These are phyloP conservation scores for Drosophila neonasuta DNA, from an alignment of 2,888 invertebrate genomes.

Conservation along the genomic window DNA sequence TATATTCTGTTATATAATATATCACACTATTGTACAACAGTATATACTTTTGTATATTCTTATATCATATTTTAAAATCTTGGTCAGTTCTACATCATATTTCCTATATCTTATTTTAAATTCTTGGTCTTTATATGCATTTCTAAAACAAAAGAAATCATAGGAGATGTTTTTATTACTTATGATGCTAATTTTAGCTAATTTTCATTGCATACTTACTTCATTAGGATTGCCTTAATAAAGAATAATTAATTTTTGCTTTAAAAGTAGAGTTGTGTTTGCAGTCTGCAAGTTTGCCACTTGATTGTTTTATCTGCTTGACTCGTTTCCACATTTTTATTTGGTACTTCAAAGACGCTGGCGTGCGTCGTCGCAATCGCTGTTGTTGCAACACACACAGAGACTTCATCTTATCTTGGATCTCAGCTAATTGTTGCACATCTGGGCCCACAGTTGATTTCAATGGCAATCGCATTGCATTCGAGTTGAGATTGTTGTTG, in stretches of 20 bases:
- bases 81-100: no score
- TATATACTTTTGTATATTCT: no score
- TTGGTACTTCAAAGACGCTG: not conserved
- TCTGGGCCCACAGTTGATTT: not conserved
- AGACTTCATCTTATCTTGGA: slow-evolving; percentile 36
- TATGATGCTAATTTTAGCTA: not conserved
- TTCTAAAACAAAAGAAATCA: no score
- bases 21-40: no score
- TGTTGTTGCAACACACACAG: not conserved
- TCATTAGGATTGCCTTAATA: no score
- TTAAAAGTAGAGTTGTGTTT: no score
- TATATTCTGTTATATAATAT: no score
- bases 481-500: not conserved
- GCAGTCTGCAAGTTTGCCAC: not conserved
- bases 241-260: not conserved
- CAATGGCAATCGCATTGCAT: not conserved
- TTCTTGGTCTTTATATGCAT: no score
- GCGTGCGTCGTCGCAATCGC: not conserved
- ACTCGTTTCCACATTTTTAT: not conserved
- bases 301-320: not conserved
- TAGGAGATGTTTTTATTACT: no score
- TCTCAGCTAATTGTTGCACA: slow-evolving; percentile 55
- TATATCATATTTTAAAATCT: no score
- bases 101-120: no score
- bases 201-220: not conserved